Base-by-base conservation (phyloP, 2,888 invertebrate species). In the Mycogona germanica region DNA sequence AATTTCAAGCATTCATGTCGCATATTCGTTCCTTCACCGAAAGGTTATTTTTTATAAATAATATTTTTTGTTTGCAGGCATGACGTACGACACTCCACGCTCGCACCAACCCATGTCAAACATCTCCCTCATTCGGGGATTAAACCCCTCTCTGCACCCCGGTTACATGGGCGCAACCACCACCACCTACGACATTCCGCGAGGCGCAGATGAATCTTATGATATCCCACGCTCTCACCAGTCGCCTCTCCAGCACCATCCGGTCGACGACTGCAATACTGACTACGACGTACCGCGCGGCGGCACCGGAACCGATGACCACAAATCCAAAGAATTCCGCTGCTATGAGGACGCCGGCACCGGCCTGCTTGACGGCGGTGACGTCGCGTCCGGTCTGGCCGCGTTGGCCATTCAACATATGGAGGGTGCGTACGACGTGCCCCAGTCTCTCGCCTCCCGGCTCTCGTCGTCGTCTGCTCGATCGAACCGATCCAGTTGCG, bases 401-500 rank as follows among this genome's bases (percentile, higher is more conserved):
- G n/a, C n/a, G n/a, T n/a, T n/a, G n/a, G n/a, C n/a, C n/a, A n/a
- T n/a, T n/a, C n/a, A n/a, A n/a, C n/a, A n/a, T 35, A 12, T 35
- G 35, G 35, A 35, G 12, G 12, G 25, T 23, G 26, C 45, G 9
- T 52, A 52, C 32, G 52, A 52, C 19, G 52, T 52, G 17, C 52
- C 52, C 3, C 42, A 41, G 17, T 19, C 47, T n/a, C 21, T 23
- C 14, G 28, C 30, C 21, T 19, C 26, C 29, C 47, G 47, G 30
- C 30, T n/a, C 17, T 29, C 23, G 6, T 32, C 28, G n/a, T 42
- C 45, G 5, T n/a, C n/a, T n/a, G 53, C 60, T 23, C 62, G 61
- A 17, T 67, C 68, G 3, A 67, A 67, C 55, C 61, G 69, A 17
- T 67, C 68, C 2, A 70, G 70, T 57, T 63, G 67, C n/a, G 60